Base-by-base conservation (phyloP, 2,113 vertebrate genomes). In the Labeo rohita region DNA sequence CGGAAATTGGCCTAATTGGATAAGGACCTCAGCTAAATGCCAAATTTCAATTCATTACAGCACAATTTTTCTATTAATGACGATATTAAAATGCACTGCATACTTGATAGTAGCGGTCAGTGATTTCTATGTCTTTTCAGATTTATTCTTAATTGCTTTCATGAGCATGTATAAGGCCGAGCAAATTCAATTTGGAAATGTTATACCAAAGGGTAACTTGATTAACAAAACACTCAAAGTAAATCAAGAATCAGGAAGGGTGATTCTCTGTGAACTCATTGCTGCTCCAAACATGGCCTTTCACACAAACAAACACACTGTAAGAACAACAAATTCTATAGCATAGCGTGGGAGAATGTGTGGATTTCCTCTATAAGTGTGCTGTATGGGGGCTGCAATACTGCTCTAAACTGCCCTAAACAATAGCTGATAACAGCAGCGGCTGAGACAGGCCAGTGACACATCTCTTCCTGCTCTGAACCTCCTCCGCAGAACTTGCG, bases 1-100 rank as follows among this genome's bases (percentile, higher is more conserved):
- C 65, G 73, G 82, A 84, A 83, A 84, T 84, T 84, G 82, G 36
- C 52, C 18, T 84, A 84, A 84, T 84, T 84, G 82, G 82, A 84
- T 84, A 84, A 84, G 50, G 54, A 84, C 82, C 68, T 84, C 68
- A 28, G 82, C 66, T 84, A 84, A 84, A 84, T 84, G 82, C 18
- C 82, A 84, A 15, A 84, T 84, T 84, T 73, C 82, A 84, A 84
- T 84, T 84, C 82, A 84, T 84, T 84, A 84, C 50, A 16, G 50
- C 36, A 74, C 81, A 45, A 56, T 74, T 74, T 84, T 73, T 74
- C 11, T 74, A 84, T 73, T 84, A 73, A 84, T 84, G 82, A 73
- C 21, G 2, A 10, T 59, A 74, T 84, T 84, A 73, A 84, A 84
- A 84, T 84, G 50, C 50, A 56, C 49, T 43, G 68, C 68, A 73